Evolutionary conservation across 2,888 invertebrate genomes (phyloP), one percentile per base, ranked within the genome.

Genomic region (Drosophila mimica): DNA sequence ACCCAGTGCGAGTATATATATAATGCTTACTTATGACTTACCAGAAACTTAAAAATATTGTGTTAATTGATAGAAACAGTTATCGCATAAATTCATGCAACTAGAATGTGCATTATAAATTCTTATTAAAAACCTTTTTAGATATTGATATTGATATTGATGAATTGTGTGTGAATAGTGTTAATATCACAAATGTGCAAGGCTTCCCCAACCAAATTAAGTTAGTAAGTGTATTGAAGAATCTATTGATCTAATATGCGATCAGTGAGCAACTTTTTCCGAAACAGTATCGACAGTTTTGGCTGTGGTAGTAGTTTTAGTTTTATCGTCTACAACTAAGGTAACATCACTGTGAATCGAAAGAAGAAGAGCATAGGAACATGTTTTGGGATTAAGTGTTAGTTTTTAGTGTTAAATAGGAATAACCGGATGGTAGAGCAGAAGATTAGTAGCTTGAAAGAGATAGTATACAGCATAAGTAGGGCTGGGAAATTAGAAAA

Each of bases 271-370:
- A 66, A 92, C 82, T 78, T 92, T 91, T 66, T 92, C 92, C 91
- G 91, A 88, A 83, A 91, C 77, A 66, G 90, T 89, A 68, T 84
- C 82, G 54, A 91, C 70, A 74, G 76, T 82, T 81, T 91, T 86
- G 73, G 77, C 69, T 76, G 77, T 81, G 53, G 81, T 80, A 72
- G 77, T 79, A 59, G 81, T 80, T 71, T 78, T 76, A 77, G 82
- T 74, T 46, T 81, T 82, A 67, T 82, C 86, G 74, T 81, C 82
- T 81, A 90, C 80, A 76, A 79, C 85, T 88, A 92, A 78, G 67
- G 87, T 82, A 65, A 88, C 79, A 82, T 81, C 91, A 89, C 92
- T 92, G 91, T 90, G 91, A 81, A 72, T 85, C 73, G 60, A 68
- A 70, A 88, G 68, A 79, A 83, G 61, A 82, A 82, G 76, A 85